phyloP scores from a whole-genome alignment of 2,113 vertebrate species.

The Mionectes macconnelli region DNA sequence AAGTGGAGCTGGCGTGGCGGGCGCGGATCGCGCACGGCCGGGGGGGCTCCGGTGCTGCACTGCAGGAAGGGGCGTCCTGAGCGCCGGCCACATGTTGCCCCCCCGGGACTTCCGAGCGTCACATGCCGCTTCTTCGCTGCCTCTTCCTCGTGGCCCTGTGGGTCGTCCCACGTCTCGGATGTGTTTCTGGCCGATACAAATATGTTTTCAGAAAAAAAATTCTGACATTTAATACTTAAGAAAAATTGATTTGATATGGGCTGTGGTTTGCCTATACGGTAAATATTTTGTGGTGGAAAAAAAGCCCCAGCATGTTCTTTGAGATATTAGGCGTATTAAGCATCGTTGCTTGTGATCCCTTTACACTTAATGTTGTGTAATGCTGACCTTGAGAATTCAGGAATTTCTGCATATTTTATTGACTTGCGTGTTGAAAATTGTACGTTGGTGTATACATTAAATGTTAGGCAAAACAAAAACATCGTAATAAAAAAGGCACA shows the following conservation, averaged over 20 bases:
- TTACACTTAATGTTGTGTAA: neutral
- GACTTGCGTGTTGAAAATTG: neutral
- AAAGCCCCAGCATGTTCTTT: accelerated
- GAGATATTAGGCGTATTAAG: neutral
- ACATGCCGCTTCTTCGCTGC: constrained; percentile 21
- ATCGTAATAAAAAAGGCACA: neutral
- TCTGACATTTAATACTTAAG: neutral
- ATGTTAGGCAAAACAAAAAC: neutral
- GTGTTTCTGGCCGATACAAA: neutral
- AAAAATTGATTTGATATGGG: neutral
- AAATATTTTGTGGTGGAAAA: neutral
- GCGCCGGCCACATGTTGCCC: constrained; percentile 43
- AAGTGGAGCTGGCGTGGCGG: neutral
- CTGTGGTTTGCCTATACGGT: neutral
- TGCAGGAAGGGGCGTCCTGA: constrained; percentile 27
- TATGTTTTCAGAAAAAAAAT: neutral
- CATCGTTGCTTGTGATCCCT: neutral
- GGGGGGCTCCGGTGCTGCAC: constrained; percentile 4
- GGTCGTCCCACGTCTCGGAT: neutral
- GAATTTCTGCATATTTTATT: neutral
- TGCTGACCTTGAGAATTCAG: constrained; percentile 8
- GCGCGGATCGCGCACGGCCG: neutral
- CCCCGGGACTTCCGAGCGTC: constrained; percentile 42
- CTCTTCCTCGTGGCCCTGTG: neutral
- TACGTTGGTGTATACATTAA: neutral